Evolutionary conservation across 2,113 vertebrate species (phyloP), one percentile per base, ranked within the genome.

Genomic region (Thymallus thymallus): DNA sequence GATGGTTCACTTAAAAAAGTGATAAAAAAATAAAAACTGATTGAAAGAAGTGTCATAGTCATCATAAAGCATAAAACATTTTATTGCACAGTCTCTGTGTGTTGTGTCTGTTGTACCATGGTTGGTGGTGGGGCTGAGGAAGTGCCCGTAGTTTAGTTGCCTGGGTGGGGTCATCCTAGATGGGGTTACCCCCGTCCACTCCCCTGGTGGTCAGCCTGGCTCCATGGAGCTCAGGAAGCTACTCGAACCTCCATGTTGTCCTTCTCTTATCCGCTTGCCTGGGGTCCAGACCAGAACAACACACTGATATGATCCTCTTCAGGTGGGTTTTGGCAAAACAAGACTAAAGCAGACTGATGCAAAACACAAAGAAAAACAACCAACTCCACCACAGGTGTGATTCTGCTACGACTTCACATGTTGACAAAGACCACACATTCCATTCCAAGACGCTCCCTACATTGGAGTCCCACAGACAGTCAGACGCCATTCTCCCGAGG

Each of bases 51-150:
- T 60, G 56, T 60, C 56, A 58, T 58, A 51, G 48, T 1, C 48
- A 51, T 51, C 3, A 18, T 51, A 22, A 60, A n/a, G 56, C 89
- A 87, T 91, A 93, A 94, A 93, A 87, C 46, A 81, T 74, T 73
- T 91, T 93, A 94, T 66, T 20, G 30, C 61, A 65, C 63, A 65
- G 29, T 20, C 30, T 9, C 29, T 32, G 24, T 35, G 63, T 64
- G 62, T 30, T 64, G 64, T n/a, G 5, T 35, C 24, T 66, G 30
- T n/a, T n/a, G 30, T 66, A 66, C 30, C 64, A 32, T 30, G 29
- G 14, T 18, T 51, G 48, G 48, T 41, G 30, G 62, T 30, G 62
- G 62, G 23, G 26, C 16, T 64, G 62, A 64, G 26, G 62, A 5
- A 64, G 26, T 14, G 26, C 14, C 24, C 5, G 6, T 24, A 29